Evolutionary conservation across 1,140 invertebrate species (phyloP), one percentile per base, ranked within the genome.

Genomic region (Coelopa frigida): DNA sequence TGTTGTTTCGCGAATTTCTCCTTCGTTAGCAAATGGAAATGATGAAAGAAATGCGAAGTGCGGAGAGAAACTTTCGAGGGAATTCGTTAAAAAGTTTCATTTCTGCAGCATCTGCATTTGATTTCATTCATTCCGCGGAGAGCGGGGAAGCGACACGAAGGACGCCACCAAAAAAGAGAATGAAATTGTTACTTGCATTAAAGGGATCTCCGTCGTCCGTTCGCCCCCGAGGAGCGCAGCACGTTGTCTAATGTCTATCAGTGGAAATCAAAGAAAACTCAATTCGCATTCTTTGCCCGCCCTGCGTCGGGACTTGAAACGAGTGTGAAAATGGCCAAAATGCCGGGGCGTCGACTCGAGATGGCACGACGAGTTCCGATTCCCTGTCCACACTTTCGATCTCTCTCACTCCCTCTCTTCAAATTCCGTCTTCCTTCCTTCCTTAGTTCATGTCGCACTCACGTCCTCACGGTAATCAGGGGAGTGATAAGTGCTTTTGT

Each of bases 401-500:
- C n/a, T n/a, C n/a, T n/a, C n/a, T n/a, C n/a, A n/a, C n/a, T n/a
- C n/a, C n/a, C n/a, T n/a, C n/a, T n/a, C n/a, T n/a, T n/a, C n/a
- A n/a, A n/a, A n/a, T n/a, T n/a, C n/a, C n/a, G n/a, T n/a, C n/a
- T n/a, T n/a, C n/a, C n/a, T n/a, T n/a, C n/a, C n/a, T n/a, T 8
- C 27, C 27, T 8, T 29, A 8, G 27, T 29, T n/a, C 27, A 29
- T n/a, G 7, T 8, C n/a, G n/a, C 8, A 29, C 27, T 8, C 8
- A 29, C 8, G 27, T 29, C n/a, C n/a, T 29, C 27, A 8, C n/a
- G n/a, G n/a, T 29, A 8, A n/a, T 8, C 8, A n/a, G 8, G n/a
- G 42, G 42, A 44, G 42, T 44, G 42, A 44, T 44, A 44, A 44
- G 42, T 44, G 42, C n/a, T 44, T 43, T 44, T 44, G 14, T 36